These are phyloP conservation scores for Petrophora chlorosata DNA, from an alignment of 2,888 invertebrate species.

Conservation along the genomic window DNA sequence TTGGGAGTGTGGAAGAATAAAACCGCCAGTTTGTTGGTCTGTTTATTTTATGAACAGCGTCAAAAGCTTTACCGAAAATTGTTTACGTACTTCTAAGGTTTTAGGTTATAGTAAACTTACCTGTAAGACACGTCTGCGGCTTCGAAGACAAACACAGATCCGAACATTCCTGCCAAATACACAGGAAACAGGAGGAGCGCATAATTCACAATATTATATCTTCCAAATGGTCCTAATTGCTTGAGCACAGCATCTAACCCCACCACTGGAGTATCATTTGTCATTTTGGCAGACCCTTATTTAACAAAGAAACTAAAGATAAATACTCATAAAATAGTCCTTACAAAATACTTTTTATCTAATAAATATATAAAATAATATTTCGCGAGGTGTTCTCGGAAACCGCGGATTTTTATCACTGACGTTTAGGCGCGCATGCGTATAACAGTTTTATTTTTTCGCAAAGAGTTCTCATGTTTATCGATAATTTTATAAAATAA, in stretches of 20 bases:
- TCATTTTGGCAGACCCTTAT: slow-evolving; percentile 49
- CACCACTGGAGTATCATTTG: slow-evolving; percentile 43
- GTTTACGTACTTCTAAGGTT: neutral
- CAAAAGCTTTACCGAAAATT: neutral
- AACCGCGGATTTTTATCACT: slow-evolving; percentile 20
- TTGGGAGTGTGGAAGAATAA: neutral
- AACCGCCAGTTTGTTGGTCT: neutral
- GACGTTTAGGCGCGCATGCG: slow-evolving; percentile 33
- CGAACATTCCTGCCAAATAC: slow-evolving; percentile 75
- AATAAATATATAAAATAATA: slow-evolving; percentile 19
- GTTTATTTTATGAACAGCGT: neutral
- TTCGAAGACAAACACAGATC: slow-evolving; percentile 73
- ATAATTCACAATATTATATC: slow-evolving; percentile 72
- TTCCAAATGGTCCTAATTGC: slow-evolving; percentile 72
- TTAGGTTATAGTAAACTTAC: slow-evolving; percentile 46
- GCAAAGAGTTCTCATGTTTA: neutral
- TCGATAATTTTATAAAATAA: slow-evolving; percentile 2
- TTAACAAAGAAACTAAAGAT: neutral
- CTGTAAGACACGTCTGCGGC: slow-evolving; percentile 69
- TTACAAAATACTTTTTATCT: slow-evolving; percentile 11
- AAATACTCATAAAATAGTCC: slow-evolving; percentile 7
- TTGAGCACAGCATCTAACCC: slow-evolving; percentile 65
- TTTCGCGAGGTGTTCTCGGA: slow-evolving; percentile 14
- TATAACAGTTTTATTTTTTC: slow-evolving; percentile 3
- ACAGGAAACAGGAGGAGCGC: slow-evolving; percentile 69